Percentiles rank a stretch among this genome's conserved stretches.
These are phyloP conservation scores for Syritta pipiens DNA, from an alignment of 2,888 invertebrate genomes.

Conservation along the genomic window DNA sequence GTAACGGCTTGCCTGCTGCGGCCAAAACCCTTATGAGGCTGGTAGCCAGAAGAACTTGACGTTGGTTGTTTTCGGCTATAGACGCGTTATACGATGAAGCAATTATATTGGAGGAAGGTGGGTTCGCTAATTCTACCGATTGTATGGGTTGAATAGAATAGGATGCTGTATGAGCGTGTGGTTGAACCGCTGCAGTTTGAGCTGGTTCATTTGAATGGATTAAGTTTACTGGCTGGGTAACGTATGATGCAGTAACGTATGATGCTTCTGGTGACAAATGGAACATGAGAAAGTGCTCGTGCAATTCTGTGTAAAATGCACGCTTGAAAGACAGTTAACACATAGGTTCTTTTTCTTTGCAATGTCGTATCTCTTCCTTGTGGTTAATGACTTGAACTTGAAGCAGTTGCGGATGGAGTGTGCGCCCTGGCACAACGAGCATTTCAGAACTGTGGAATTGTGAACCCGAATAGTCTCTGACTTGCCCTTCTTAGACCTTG, in stretches of 20 bases:
- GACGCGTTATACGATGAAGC: constrained; percentile 4
- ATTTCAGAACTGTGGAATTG: constrained; percentile 5
- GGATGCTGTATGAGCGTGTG: constrained; percentile 2
- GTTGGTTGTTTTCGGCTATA: constrained; percentile 8
- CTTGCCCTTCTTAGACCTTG: not conserved
- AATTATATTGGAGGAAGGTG: no score
- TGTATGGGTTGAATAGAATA: no score
- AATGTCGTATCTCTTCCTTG: constrained; percentile 2
- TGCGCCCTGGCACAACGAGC: not conserved
- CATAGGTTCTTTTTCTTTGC: not conserved
- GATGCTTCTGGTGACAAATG: not conserved
- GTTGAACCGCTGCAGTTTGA: not conserved
- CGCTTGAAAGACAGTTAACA: constrained; percentile 1
- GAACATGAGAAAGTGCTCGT: not conserved
- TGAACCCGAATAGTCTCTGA: not conserved
- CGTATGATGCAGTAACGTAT: constrained; percentile 6
- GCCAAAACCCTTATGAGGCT: no score
- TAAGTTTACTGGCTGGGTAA: not conserved
- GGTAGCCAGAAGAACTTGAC: constrained; percentile 15
- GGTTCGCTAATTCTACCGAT: not conserved
- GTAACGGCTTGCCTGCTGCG: no score
- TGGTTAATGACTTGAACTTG: constrained; percentile 9
- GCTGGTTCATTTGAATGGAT: not conserved
- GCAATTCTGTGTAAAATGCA: not conserved
- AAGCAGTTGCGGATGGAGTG: constrained; percentile 30